Evolutionary conservation across 2,888 invertebrate genomes (phyloP), one percentile per base, ranked within the genome.

Genomic region (Aproaerema taeniolella): DNA sequence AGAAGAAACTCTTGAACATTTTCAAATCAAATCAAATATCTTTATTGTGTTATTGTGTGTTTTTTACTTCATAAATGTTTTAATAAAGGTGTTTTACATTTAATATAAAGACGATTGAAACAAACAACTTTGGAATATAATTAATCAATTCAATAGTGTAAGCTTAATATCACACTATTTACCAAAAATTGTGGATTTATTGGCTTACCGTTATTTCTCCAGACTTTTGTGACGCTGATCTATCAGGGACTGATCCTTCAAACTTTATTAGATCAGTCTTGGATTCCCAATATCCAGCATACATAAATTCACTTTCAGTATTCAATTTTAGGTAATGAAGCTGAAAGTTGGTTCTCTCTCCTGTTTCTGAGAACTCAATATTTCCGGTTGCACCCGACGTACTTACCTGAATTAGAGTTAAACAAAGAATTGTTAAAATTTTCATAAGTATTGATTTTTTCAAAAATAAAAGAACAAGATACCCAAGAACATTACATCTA

Each of bases 351-450:
- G 77, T 77, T 57, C 93, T 68, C 61, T 89, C 87, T 28, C 96
- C 95, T 45, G 87, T 60, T 17, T 89, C 76, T 55, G 93, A 90
- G 56, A 95, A 92, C 38, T 81, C 76, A 39, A 95, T 89, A 2
- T 81, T 65, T 5, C 95, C 95, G 1, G 93, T 91, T 33, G 91
- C 75, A 1, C 92, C 92, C 41, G 75, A 69, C 9, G 74, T 61
- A 38, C 61, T 66, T 8, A 88, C 85, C 91, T 91, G 58, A 39
- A 70, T 62, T 15, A n/a, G n/a, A n/a, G n/a, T n/a, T n/a, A n/a
- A n/a, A n/a, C n/a, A n/a, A n/a, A n/a, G n/a, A n/a, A n/a, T n/a
- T n/a, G n/a, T n/a, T n/a, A n/a, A 8, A 17, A 31, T 14, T 5
- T 3, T n/a, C n/a, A n/a, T n/a, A n/a, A n/a, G n/a, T n/a, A n/a